A percentile compares a stretch with the other conserved stretches of the same genome.
Conservation (phyloP, 2,888 invertebrate genomes). For the Sturmia bella region DNA sequence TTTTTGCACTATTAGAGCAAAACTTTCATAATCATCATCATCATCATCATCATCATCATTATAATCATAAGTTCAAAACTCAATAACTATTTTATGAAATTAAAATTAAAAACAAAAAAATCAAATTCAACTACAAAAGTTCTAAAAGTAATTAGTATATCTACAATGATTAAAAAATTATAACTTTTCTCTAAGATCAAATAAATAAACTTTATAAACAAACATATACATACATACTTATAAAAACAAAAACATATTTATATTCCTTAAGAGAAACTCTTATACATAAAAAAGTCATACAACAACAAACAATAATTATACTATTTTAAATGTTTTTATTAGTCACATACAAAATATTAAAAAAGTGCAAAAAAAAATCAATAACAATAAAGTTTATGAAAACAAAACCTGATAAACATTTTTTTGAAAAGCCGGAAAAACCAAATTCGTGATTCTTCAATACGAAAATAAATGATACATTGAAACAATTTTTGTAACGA, state of each 20-base stretch:
- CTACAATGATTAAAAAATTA: constrained; percentile 9
- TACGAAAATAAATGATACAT: too few species aligned
- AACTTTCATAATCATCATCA: constrained; percentile 46
- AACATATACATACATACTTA: constrained; percentile 9
- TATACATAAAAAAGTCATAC: constrained; percentile 33
- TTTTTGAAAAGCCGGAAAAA: constrained; percentile 12
- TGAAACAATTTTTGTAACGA: too few species aligned
- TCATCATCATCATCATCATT: too few species aligned
- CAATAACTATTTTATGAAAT: constrained; percentile 37
- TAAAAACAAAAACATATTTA: constrained; percentile 23
- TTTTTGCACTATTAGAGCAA: constrained; percentile 51
- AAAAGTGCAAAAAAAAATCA: constrained; percentile 39
- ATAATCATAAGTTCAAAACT: constrained; percentile 34
- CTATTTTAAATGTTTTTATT: constrained; percentile 70
- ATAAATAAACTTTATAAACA: constrained; percentile 8
- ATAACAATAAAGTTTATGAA: constrained; percentile 49
- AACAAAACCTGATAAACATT: constrained; percentile 28
- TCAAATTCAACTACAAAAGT: constrained; percentile 11
- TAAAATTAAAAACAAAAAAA: constrained; percentile 1
- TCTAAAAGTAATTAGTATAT: constrained; percentile 37
- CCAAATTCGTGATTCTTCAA: too few species aligned
- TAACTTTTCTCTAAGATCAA: constrained; percentile 1
- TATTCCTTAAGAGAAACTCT: constrained; percentile 46
- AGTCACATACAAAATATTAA: constrained; percentile 50
- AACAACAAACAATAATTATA: constrained; percentile 51